Base-by-base conservation (phyloP, 1,140 invertebrate genomes). In the Hetaerina americana region DNA sequence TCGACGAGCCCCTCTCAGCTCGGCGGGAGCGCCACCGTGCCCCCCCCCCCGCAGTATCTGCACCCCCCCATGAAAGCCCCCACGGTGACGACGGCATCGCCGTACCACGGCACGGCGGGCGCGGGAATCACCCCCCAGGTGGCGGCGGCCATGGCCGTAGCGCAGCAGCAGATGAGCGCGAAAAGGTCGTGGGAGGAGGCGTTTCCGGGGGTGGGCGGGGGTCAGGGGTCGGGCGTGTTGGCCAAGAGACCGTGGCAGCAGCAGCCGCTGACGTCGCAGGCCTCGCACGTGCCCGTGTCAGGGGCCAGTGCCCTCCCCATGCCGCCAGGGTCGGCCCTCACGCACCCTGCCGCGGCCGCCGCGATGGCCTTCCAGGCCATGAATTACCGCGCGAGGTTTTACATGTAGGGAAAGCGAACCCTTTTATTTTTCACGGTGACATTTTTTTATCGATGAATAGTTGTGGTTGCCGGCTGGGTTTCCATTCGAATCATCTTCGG, bases 131-230 rank as follows among this genome's bases (percentile, higher is more conserved):
- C 79, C 24, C 78, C 80, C 0, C 72, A 79, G 26, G 76, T 77
- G 72, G 75, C 79, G 1, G 76, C 81, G 24, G 76, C 79, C n/a
- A 76, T 78, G 27, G 75, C 78, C 12, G 75, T 78, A 10, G 73
- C 78, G 26, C 74, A 77, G 5, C 76, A 78, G 77, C 12, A 79
- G 75, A 70, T 75, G 79, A 69, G 78, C 79, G n/a, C 82, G 79
- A 78, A 84, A 79, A 68, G 82, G 78, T 79, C 81, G n/a, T 81
- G 77, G 77, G 76, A 82, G 70, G 78, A 81, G 71, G 76, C 74
- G 66, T 82, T 82, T 75, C 78, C 75, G 22, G 76, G 76, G 67
- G 77, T 78, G 69, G 73, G 40, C 15, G 40, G 40, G 40, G 22
- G 22, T 57, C 40, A 57, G 40, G 40, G 40, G 2, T 57, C 40